phyloP scores from a whole-genome alignment of 2,113 vertebrate species.

The Actenoides lindsayi region DNA sequence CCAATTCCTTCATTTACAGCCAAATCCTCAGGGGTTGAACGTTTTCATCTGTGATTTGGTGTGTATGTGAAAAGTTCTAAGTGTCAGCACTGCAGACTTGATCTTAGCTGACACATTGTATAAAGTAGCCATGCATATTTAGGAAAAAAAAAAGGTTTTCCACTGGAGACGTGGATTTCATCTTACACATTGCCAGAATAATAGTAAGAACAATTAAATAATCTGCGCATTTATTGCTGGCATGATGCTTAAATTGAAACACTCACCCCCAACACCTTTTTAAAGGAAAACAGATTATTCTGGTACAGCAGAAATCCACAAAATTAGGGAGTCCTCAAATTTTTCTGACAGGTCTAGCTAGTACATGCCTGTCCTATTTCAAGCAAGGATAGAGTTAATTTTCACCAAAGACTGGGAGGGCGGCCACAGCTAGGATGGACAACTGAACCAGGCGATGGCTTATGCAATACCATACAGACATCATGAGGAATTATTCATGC shows the following conservation, averaged over 20 bases:
- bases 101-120: background rate
- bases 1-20: background rate
- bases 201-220: background rate
- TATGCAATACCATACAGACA: no score
- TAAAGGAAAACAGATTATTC: background rate
- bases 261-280: rapidly evolving
- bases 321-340: background rate
- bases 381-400: no score
- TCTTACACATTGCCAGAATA: background rate
- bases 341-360: background rate
- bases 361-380: background rate
- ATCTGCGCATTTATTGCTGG: background rate
- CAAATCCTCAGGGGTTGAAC: background rate
- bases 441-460: no score
- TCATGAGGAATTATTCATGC: no score
- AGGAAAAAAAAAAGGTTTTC: background rate
- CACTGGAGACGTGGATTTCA: background rate
- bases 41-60: background rate
- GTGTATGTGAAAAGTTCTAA: background rate
- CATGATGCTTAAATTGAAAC: background rate
- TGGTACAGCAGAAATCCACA: background rate
- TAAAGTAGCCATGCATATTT: background rate
- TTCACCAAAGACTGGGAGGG: no score
- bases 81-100: background rate
- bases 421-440: no score